Base-by-base conservation (phyloP, 2,888 invertebrate genomes). In the Chloroclysta siterata region DNA sequence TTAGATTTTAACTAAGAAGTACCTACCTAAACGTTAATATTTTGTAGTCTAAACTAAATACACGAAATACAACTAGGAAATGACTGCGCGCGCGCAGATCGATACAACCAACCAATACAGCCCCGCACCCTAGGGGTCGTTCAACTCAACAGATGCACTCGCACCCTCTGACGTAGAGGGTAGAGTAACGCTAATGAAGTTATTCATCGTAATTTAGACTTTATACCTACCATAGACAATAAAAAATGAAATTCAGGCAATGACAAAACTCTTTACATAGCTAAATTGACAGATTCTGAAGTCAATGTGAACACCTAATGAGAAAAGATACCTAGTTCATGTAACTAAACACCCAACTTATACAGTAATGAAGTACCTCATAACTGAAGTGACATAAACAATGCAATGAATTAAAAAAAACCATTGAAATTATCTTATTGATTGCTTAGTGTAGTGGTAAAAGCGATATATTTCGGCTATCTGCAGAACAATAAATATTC, bases 101-200 rank as follows among this genome's bases (percentile, higher is more conserved):
- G 66, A 60, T 63, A 60, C 48, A 53, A 53, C 60, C 56, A 13
- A 47, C 41, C 53, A 41, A 53, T 53, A 53, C 53, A 41, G 13
- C 53, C 52, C 58, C 60, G 54, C 54, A 54, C 54, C 50, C 55
- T 47, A 44, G 28, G 33, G 63, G 58, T 63, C 59, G 63, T 63
- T 63, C 54, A 63, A 48, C 63, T 54, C 55, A 63, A 48, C 63
- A 63, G 63, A 63, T 63, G 63, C 47, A 48, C 41, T 39, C 51
- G 28, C 53, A 57, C 62, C 62, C 55, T 53, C 64, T 47, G 29
- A 1, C 33, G 15, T 42, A 54, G 54, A 54, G 54, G 57, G 47
- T 57, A 39, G 53, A 59, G 63, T 48, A 41, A 46, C 47, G 53
- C 53, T 47, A 60, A 48, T 53, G 53, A 53, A 53, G 29, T 41